Conservation (phyloP, 1,140 invertebrate species). For the Arctopsyche grandis region DNA sequence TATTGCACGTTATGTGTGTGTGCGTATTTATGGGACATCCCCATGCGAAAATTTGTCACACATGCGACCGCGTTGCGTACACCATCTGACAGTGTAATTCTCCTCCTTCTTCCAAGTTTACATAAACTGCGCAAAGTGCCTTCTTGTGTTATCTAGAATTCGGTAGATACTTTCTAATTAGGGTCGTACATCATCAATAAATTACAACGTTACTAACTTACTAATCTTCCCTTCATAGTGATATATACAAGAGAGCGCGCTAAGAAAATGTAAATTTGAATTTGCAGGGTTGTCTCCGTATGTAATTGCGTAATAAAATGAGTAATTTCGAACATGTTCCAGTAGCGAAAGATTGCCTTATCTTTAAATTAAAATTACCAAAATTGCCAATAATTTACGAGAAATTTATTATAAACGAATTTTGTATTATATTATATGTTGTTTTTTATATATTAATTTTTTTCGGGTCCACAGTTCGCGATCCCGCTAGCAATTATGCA, state of each 20-base stretch:
- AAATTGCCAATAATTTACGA: too few species aligned
- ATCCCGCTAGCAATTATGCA: slow-evolving; percentile 10
- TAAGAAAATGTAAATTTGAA: slow-evolving; percentile 2
- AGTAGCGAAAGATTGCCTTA: too few species aligned
- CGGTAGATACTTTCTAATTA: slow-evolving; percentile 40
- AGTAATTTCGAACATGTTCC: too few species aligned
- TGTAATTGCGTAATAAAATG: too few species aligned
- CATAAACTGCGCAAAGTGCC: slow-evolving; percentile 45
- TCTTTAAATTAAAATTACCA: too few species aligned
- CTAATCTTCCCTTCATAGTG: slow-evolving; percentile 24
- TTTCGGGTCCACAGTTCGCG: background rate
- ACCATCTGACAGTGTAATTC: slow-evolving; percentile 44
- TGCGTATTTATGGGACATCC: slow-evolving; percentile 41
- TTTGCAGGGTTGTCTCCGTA: background rate
- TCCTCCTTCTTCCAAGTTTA: slow-evolving; percentile 46
- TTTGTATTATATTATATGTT: too few species aligned
- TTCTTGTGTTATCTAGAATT: slow-evolving; percentile 49
- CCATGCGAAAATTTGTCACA: slow-evolving; percentile 46
- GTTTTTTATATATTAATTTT: background rate
- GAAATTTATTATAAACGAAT: too few species aligned
- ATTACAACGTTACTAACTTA: slow-evolving; percentile 24
- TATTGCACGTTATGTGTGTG: slow-evolving; percentile 36
- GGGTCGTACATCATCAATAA: slow-evolving; percentile 33
- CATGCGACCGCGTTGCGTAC: slow-evolving; percentile 33
- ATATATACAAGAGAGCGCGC: background rate